Evolutionary conservation across 2,888 invertebrate genomes (phyloP).

Genomic region (Eupsilia transversa): DNA sequence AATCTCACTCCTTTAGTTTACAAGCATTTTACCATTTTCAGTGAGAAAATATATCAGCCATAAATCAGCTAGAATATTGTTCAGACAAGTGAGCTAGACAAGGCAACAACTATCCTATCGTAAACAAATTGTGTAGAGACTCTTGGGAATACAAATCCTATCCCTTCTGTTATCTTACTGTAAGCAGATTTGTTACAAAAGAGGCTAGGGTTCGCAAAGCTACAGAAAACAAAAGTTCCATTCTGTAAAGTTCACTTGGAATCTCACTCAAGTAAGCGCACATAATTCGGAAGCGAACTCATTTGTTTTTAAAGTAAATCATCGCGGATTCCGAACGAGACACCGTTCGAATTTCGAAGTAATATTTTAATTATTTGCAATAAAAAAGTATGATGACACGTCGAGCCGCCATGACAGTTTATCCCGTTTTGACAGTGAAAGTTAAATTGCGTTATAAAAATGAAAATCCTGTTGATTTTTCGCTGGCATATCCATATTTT

Average conservation of each 20-base stretch:
- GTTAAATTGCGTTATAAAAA: not conserved
- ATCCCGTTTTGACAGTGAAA: not conserved
- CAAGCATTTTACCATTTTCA: not conserved
- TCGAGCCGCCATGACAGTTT: not conserved
- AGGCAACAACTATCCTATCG: not conserved
- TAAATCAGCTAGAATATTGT: constrained; percentile 34
- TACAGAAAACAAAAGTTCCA: not conserved
- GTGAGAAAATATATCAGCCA: constrained; percentile 1
- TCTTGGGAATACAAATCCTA: constrained; percentile 30
- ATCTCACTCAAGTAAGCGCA: not conserved
- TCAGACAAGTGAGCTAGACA: not conserved
- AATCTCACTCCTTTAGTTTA: not conserved
- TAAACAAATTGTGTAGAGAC: constrained; percentile 37
- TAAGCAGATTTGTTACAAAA: constrained; percentile 40
- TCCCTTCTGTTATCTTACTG: constrained; percentile 20
- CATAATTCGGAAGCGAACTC: not conserved
- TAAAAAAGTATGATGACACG: not conserved
- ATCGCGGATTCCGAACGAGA: not conserved
- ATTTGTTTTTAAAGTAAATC: not conserved
- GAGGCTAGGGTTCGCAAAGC: not conserved
- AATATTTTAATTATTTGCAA: not conserved
- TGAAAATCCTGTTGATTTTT: not conserved
- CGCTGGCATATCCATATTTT: not conserved
- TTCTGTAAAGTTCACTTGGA: not conserved
- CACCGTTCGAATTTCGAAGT: not conserved